phyloP scores from a whole-genome alignment of 2,113 vertebrate genomes.

The Ptilorrhoa leucosticta region DNA sequence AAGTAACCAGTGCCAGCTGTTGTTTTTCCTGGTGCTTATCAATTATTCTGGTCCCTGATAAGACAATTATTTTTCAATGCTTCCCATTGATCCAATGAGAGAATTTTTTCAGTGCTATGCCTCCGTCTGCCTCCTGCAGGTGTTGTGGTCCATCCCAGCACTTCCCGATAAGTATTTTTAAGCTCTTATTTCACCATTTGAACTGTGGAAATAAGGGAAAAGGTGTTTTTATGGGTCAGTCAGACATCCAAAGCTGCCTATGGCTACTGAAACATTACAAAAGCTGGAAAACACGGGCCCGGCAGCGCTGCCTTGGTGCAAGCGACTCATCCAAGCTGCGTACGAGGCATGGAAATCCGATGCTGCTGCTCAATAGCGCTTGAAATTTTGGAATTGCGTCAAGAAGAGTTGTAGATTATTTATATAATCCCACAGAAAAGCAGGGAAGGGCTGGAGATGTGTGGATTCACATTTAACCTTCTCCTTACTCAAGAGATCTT shows the following conservation, averaged over 20 bases:
- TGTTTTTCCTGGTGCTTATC: background rate
- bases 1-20: background rate
- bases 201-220: background rate
- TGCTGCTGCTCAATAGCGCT: background rate
- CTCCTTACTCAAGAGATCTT: background rate
- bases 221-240: background rate
- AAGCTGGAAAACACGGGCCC: background rate
- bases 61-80: background rate
- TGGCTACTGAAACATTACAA: background rate
- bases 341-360: accelerated
- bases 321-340: accelerated
- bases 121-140: accelerated
- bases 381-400: background rate
- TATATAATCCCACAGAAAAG: background rate
- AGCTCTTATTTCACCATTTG: background rate
- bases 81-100: accelerated
- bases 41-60: background rate
- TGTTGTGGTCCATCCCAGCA: background rate
- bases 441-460: background rate
- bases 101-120: background rate
- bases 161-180: background rate
- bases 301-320: accelerated
- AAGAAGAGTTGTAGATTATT: background rate
- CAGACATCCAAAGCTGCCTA: accelerated
- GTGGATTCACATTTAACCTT: background rate